Percentiles rank a stretch among this genome's conserved stretches.
Evolutionary conservation across 2,888 invertebrate genomes (phyloP).

Genomic region (Xiphydria camelus): DNA sequence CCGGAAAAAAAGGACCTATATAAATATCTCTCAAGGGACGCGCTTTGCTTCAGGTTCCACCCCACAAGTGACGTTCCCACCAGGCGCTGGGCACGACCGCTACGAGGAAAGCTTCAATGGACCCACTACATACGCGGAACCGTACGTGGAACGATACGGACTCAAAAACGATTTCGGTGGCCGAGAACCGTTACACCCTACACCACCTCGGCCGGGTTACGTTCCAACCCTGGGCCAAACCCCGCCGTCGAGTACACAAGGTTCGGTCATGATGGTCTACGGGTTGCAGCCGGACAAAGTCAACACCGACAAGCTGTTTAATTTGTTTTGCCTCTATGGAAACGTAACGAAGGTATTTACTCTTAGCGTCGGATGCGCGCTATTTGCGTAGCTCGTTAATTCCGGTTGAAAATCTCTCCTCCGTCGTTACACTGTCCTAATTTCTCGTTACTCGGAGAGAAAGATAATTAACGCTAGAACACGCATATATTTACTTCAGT

Average conservation of each 20-base stretch:
- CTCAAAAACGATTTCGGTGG: constrained; percentile 52
- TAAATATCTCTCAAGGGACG: too few relatives aligned
- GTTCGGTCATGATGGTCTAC: constrained; percentile 97
- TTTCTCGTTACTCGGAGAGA: too few relatives aligned
- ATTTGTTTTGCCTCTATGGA: constrained; percentile 97
- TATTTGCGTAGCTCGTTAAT: too few relatives aligned
- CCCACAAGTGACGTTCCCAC: constrained; percentile 49
- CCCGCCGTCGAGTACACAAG: constrained; percentile 62
- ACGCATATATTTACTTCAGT: background rate
- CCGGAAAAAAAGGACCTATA: too few relatives aligned
- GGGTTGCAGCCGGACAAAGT: constrained; percentile 91
- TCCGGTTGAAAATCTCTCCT: too few relatives aligned
- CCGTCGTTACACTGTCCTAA: too few relatives aligned
- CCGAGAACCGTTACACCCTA: constrained; percentile 54
- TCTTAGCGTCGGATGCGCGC: constrained; percentile 46
- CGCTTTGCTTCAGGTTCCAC: constrained; percentile 44
- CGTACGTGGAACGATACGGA: constrained; percentile 54
- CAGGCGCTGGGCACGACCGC: constrained; percentile 51
- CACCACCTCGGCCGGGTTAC: constrained; percentile 52
- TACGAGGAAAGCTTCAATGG: constrained; percentile 55
- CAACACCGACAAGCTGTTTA: constrained; percentile 95
- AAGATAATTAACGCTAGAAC: too few relatives aligned
- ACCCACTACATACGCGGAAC: constrained; percentile 53
- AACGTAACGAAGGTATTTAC: constrained; percentile 98
- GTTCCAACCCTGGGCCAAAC: constrained; percentile 53